phyloP scores from a whole-genome alignment of 2,113 vertebrate genomes.

The Agelaius phoeniceus region DNA sequence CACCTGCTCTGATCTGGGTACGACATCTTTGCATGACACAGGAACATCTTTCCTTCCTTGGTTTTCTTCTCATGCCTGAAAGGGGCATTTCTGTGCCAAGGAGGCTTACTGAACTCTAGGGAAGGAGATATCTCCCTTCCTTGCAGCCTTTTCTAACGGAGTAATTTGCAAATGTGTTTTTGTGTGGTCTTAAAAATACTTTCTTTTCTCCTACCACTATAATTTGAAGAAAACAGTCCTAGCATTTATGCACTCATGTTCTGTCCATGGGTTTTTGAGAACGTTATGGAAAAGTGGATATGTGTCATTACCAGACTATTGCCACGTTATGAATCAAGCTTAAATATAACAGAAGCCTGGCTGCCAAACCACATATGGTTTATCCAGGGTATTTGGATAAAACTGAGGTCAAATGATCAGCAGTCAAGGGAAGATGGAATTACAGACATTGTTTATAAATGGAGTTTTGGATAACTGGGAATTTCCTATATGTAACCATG shows the following conservation, averaged over 20 bases:
- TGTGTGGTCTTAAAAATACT: neutral
- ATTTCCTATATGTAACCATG: neutral
- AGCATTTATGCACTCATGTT: neutral
- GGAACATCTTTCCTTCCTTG: neutral
- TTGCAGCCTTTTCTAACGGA: neutral
- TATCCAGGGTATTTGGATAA: neutral
- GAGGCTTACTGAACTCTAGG: neutral
- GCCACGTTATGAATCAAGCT: conserved; percentile 12
- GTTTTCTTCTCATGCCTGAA: neutral
- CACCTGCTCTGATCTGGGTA: neutral
- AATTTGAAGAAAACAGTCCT: conserved; percentile 12
- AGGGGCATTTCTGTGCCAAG: neutral
- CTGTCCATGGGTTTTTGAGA: neutral
- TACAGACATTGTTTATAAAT: conserved; percentile 15
- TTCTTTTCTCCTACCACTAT: neutral
- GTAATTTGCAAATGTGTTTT: neutral
- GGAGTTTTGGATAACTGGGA: neutral
- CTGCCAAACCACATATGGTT: conserved; percentile 35
- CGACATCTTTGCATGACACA: accelerated
- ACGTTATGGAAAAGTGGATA: neutral
- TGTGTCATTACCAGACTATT: neutral
- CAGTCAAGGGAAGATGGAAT: conserved; percentile 3
- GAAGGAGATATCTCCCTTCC: neutral
- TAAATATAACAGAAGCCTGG: neutral
- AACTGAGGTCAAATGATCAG: neutral